phyloP scores from a whole-genome alignment of 1,140 invertebrate species.

The Bradynema listronoti region DNA sequence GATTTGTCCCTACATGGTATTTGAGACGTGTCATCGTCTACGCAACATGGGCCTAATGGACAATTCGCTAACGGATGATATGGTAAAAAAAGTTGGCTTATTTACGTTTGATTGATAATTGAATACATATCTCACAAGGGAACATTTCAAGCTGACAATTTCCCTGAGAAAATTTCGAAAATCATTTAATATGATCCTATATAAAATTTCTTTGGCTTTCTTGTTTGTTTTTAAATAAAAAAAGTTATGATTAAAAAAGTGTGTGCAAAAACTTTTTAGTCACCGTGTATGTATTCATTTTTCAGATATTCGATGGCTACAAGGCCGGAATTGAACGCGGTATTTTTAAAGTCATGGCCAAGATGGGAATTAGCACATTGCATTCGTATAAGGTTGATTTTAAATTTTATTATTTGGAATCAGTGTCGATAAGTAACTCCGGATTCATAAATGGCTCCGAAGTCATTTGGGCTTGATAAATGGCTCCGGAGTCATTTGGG shows the following conservation, averaged over 20 bases:
- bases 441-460: constrained; percentile 1
- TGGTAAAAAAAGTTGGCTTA: constrained; percentile 60
- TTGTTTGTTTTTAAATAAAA: too few species aligned
- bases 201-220: too few species aligned
- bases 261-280: too few species aligned
- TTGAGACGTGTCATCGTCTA: constrained; percentile 65
- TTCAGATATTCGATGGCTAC: constrained; percentile 53
- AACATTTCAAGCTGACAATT: background rate
- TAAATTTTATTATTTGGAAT: constrained; percentile 1
- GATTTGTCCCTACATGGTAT: constrained; percentile 84
- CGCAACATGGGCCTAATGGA: constrained; percentile 69
- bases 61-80: constrained; percentile 73
- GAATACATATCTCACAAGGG: too few species aligned
- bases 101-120: background rate
- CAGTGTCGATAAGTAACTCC: constrained; percentile 7
- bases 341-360: constrained; percentile 79
- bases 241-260: too few species aligned
- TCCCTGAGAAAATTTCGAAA: constrained; percentile 11
- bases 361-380: constrained; percentile 97
- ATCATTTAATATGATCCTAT: background rate
- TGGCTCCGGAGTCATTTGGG: too few species aligned
- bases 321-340: constrained; percentile 60
- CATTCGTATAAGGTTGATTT: constrained; percentile 80
- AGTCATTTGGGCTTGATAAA: too few species aligned
- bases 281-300: constrained; percentile 18